phyloP scores from a whole-genome alignment of 2,888 invertebrate genomes.

The Drosophila cracens region DNA sequence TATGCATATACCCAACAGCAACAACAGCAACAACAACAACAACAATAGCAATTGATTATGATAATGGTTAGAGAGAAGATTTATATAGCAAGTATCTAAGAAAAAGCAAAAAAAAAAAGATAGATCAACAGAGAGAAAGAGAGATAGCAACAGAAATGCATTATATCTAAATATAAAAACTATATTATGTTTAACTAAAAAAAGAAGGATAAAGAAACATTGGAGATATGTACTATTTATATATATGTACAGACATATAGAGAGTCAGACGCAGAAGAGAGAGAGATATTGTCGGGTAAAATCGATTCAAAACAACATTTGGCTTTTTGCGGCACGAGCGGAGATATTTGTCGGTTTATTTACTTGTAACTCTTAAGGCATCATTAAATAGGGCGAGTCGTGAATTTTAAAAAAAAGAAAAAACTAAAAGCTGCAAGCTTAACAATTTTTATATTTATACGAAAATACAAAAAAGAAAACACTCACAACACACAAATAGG shows the following conservation, averaged over 20 bases:
- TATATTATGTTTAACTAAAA: constrained; percentile 73
- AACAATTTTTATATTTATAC: constrained; percentile 73
- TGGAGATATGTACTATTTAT: constrained; percentile 66
- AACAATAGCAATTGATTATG: constrained; percentile 60
- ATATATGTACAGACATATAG: constrained; percentile 48
- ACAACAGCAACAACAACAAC: constrained; percentile 8
- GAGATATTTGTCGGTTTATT: constrained; percentile 36
- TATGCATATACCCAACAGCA: constrained; percentile 23
- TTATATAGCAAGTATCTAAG: constrained; percentile 52
- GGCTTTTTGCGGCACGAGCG: constrained; percentile 42
- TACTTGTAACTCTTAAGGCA: constrained; percentile 52
- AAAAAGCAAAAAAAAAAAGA: constrained; percentile 38
- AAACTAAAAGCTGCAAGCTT: constrained; percentile 69
- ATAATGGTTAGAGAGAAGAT: constrained; percentile 51
- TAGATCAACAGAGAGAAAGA: constrained; percentile 33
- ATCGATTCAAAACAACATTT: constrained; percentile 29
- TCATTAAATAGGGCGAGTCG: constrained; percentile 55
- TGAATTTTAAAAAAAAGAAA: constrained; percentile 47
- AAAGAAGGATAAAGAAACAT: constrained; percentile 23
- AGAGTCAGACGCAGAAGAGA: constrained; percentile 16
- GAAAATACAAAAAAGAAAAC: constrained; percentile 22
- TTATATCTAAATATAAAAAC: constrained; percentile 64
- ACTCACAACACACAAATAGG: constrained; percentile 1
- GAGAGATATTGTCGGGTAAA: constrained; percentile 51
- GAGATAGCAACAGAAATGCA: constrained; percentile 65